Evolutionary conservation across 2,113 vertebrate genomes (phyloP), one percentile per base, ranked within the genome.

Genomic region (Dasyornis broadbenti): DNA sequence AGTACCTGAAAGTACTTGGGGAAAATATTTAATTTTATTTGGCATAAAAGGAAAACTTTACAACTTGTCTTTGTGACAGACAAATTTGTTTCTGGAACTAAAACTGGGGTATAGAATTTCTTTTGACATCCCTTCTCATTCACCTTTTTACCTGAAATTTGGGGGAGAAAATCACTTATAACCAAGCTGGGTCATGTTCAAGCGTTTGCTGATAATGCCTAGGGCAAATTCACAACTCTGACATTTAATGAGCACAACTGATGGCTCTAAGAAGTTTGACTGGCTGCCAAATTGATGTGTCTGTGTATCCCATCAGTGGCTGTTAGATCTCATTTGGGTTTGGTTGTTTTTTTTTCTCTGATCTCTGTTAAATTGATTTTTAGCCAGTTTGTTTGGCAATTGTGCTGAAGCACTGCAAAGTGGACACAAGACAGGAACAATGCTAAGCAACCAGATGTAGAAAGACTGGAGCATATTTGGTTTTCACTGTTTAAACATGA

Each of bases 401-500:
- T 1, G 9, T 81, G 77, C 70, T 86, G 77, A 92, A 92, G 42
- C 42, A 69, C 42, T 75, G 85, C 52, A 75, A 91, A 94, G 65
- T 30, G 61, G 65, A 77, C 33, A 15, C 2, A 24, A 89, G 88
- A 60, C 7, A 68, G 77, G 85, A 89, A 52, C 60, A 92, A 69
- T 72, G 88, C 93, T 96, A 86, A 95, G 88, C 92, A 96, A 95
- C 91, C 66, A 93, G 80, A 77, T 75, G 30, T 72, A 75, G 60
- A 93, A 88, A 64, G 69, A 63, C 39, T 22, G 61, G n/a, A 77
- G 66, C 39, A 10, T 94, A 50, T 96, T 97, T 96, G 80, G 26
- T 94, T 96, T 95, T 64, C 9, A 1, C 76, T 86, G 76, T 93
- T 94, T 82, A 95, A 96, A 96, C 76, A 93, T 3, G 8, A 82